These are phyloP conservation scores for Phataginus tetradactyla DNA, from an alignment of 2,797 vertebrate species.

Conservation along the genomic window DNA sequence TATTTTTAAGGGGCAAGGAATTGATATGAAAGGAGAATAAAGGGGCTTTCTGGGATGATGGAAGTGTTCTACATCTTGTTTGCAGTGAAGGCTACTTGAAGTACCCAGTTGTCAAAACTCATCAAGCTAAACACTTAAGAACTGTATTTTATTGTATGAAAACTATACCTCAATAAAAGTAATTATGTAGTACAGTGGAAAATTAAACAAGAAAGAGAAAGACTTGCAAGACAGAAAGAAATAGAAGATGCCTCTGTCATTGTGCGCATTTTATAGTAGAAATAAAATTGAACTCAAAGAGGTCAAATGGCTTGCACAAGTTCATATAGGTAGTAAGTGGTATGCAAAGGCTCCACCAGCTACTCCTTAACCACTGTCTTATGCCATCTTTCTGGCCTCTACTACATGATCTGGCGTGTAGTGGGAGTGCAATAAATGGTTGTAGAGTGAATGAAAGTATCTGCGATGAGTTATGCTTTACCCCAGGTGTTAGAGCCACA, in stretches of 20 bases:
- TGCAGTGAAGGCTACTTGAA: not conserved
- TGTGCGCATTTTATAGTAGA: not conserved
- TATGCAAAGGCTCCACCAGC: not conserved
- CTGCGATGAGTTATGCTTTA: not conserved
- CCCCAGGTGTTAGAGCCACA: no score
- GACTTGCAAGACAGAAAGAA: not conserved
- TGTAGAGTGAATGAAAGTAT: not conserved
- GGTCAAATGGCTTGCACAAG: not conserved
- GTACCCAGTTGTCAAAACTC: not conserved
- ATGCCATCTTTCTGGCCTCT: not conserved
- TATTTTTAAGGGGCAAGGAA: not conserved
- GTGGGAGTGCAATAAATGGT: not conserved
- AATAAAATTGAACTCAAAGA: not conserved
- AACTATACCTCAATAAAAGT: not conserved
- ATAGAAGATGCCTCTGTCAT: not conserved
- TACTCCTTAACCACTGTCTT: fast-evolving
- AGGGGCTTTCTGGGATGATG: not conserved
- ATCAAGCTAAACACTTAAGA: not conserved
- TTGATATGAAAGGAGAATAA: not conserved
- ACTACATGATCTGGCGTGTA: not conserved
- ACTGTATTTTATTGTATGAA: not conserved
- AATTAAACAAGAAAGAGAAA: not conserved
- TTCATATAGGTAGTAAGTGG: not conserved
- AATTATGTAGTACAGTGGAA: not conserved
- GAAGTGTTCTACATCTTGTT: not conserved